Percentiles rank a stretch among this genome's conserved stretches.
Evolutionary conservation across 1,140 invertebrate species (phyloP).

Genomic region (Procambarus virginalis): DNA sequence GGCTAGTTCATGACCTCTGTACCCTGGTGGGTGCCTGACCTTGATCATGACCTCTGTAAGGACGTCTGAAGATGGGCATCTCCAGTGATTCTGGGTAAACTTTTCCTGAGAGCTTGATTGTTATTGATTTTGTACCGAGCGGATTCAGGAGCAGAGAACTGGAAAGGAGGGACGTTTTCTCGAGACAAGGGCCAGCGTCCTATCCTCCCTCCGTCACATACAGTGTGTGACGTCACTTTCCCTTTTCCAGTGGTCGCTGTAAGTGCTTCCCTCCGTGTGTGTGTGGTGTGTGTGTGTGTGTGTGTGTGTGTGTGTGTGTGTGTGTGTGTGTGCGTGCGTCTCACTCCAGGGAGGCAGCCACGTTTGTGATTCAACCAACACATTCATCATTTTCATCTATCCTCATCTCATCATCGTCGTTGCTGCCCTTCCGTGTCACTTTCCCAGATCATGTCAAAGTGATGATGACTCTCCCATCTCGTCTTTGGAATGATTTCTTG

Average conservation of each 20-base stretch:
- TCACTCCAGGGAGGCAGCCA: neutral
- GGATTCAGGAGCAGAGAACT: constrained; percentile 1
- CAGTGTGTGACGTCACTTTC: neutral
- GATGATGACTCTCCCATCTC: neutral
- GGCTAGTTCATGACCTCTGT: too few species aligned
- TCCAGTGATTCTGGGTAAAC: neutral
- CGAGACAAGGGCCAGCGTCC: neutral
- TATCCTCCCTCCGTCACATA: neutral
- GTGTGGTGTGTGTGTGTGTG: too few species aligned
- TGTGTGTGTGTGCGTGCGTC: neutral
- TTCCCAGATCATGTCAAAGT: constrained; percentile 6
- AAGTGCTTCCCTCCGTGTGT: neutral
- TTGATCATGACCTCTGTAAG: neutral
- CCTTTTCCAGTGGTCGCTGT: neutral
- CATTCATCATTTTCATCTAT: neutral
- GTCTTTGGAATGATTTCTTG: neutral
- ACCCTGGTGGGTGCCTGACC: too few species aligned
- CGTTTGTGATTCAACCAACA: neutral
- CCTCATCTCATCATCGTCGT: neutral
- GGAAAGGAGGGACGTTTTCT: neutral
- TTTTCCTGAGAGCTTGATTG: neutral
- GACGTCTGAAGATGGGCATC: neutral
- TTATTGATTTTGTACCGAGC: neutral
- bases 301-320: neutral
- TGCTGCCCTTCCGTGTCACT: neutral